Percentiles rank a stretch among this genome's conserved stretches.
These are phyloP conservation scores for Spodoptera frugiperda DNA, from an alignment of 1,140 invertebrate species.

Conservation along the genomic window DNA sequence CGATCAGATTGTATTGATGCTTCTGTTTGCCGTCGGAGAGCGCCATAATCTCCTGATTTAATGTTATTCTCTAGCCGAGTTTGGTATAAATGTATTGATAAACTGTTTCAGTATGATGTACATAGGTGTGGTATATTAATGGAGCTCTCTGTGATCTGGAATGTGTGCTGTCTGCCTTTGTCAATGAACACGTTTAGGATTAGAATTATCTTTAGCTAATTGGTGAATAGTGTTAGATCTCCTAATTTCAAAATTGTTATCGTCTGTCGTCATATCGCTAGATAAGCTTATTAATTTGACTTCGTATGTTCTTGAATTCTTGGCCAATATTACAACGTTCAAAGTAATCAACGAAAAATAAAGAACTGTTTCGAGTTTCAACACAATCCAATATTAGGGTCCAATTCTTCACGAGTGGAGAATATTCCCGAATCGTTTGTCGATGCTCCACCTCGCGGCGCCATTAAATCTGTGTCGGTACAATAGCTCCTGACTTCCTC, in stretches of 20 bases:
- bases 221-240: too few species aligned
- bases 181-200: too few species aligned
- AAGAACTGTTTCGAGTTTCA: too few species aligned
- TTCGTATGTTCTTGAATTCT: too few species aligned
- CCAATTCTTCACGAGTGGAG: not conserved
- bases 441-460: slow-evolving; percentile 9
- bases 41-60: slow-evolving; percentile 25
- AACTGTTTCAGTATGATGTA: not conserved
- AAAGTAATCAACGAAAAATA: too few species aligned
- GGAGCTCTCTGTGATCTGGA: not conserved
- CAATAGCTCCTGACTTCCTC: slow-evolving; percentile 40
- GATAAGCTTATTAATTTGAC: too few species aligned
- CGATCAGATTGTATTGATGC: slow-evolving; percentile 33
- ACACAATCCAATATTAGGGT: not conserved
- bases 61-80: slow-evolving; percentile 24
- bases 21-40: slow-evolving; percentile 30
- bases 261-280: too few species aligned
- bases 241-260: too few species aligned
- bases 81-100: slow-evolving; percentile 21
- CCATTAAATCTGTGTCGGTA: slow-evolving; percentile 31
- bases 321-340: too few species aligned
- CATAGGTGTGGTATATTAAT: not conserved
- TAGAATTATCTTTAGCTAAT: too few species aligned
- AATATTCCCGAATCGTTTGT: slow-evolving; percentile 8
- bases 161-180: too few species aligned